Conservation (phyloP, 2,113 vertebrate genomes). For the Colinus virginianus region DNA sequence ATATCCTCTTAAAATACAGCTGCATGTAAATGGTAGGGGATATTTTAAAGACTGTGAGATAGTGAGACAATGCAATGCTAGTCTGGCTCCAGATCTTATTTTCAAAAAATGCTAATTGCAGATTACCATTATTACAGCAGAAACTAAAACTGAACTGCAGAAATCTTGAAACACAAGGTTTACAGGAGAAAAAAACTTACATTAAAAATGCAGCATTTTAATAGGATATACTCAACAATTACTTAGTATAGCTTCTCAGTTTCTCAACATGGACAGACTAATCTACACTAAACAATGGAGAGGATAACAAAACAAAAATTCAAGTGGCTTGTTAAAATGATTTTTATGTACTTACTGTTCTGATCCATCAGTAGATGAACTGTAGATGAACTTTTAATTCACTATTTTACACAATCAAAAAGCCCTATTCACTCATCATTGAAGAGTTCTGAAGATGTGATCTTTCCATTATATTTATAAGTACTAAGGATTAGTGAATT, state of each 20-base stretch:
- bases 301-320: neutral
- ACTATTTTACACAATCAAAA: neutral
- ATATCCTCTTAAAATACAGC: neutral
- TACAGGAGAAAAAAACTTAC: neutral
- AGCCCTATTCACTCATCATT: neutral
- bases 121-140: neutral
- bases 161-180: neutral
- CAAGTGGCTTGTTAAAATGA: neutral
- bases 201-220: neutral
- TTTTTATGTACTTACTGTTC: neutral
- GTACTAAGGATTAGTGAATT: neutral
- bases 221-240: neutral
- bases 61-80: neutral
- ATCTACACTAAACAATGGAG: neutral
- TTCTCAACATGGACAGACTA: neutral
- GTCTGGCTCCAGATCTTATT: neutral
- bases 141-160: neutral
- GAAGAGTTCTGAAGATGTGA: neutral
- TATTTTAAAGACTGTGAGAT: neutral
- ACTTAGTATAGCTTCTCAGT: neutral
- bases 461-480: neutral
- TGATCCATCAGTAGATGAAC: neutral
- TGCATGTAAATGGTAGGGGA: neutral
- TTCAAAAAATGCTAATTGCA: neutral
- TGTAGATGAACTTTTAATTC: neutral